These are phyloP conservation scores for Corynorhinus townsendii DNA, from an alignment of 2,113 vertebrate species.

Conservation along the genomic window DNA sequence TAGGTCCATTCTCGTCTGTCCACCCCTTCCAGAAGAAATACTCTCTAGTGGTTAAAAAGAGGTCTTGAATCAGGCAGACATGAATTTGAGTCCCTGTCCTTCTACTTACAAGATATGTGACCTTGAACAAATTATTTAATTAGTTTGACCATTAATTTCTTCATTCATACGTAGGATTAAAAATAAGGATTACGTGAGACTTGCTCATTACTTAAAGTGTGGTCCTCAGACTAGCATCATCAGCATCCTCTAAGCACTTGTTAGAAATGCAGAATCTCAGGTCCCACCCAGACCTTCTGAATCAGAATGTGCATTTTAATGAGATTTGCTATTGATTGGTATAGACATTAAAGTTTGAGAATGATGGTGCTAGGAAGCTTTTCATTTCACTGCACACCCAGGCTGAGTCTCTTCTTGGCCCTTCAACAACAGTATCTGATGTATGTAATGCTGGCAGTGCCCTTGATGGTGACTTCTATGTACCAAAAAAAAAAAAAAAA, in stretches of 20 bases:
- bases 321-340: background rate
- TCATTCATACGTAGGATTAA: background rate
- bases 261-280: background rate
- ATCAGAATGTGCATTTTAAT: background rate
- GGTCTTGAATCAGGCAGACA: background rate
- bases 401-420: background rate
- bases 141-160: background rate
- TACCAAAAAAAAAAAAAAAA: background rate
- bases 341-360: background rate
- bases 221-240: background rate
- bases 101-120: background rate
- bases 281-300: background rate
- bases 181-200: background rate
- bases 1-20: background rate
- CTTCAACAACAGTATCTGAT: background rate
- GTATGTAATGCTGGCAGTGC: background rate
- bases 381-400: background rate
- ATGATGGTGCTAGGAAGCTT: background rate
- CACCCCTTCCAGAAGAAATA: background rate
- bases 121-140: background rate
- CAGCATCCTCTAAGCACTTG: background rate
- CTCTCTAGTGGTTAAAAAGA: background rate
- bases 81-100: background rate
- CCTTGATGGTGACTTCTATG: background rate
- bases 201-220: background rate